These are phyloP conservation scores for Bhutanitis thaidina DNA, from an alignment of 2,888 invertebrate genomes.

Conservation along the genomic window DNA sequence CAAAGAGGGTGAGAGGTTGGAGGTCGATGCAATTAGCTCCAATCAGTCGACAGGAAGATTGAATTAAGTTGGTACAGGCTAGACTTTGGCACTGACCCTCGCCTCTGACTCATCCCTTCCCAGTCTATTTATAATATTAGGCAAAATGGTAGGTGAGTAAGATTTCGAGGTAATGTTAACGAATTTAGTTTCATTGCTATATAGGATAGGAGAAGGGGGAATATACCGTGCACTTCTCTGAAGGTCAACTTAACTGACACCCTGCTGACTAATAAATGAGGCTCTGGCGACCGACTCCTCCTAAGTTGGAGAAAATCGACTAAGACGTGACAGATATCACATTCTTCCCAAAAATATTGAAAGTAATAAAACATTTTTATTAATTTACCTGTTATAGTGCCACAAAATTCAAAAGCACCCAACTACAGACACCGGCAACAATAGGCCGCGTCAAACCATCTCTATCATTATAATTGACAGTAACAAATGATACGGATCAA, in stretches of 20 bases:
- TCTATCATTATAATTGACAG: slow-evolving; percentile 61
- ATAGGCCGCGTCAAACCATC: slow-evolving; percentile 35
- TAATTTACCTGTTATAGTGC: slow-evolving; percentile 1
- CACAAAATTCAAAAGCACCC: background rate
- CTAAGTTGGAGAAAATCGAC: too few species aligned
- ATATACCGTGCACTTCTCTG: too few species aligned
- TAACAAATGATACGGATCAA: slow-evolving; percentile 56
- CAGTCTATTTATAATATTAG: background rate
- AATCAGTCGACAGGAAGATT: slow-evolving; percentile 57
- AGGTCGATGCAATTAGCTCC: slow-evolving; percentile 57
- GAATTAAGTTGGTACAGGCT: slow-evolving; percentile 48
- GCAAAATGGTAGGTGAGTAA: too few species aligned
- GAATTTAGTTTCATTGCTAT: too few species aligned
- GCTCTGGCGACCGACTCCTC: too few species aligned
- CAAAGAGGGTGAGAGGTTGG: slow-evolving; percentile 44
- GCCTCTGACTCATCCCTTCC: slow-evolving; percentile 11
- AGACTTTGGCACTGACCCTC: slow-evolving; percentile 36
- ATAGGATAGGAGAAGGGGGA: too few species aligned
- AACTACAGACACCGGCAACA: slow-evolving; percentile 18
- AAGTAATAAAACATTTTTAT: too few species aligned
- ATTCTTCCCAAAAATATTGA: too few species aligned
- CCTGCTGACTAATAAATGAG: too few species aligned
- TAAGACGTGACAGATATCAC: too few species aligned
- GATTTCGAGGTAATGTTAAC: too few species aligned
- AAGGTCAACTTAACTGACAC: too few species aligned